Conservation (phyloP, 2,797 vertebrate genomes). For the Neoniphon sammara region DNA sequence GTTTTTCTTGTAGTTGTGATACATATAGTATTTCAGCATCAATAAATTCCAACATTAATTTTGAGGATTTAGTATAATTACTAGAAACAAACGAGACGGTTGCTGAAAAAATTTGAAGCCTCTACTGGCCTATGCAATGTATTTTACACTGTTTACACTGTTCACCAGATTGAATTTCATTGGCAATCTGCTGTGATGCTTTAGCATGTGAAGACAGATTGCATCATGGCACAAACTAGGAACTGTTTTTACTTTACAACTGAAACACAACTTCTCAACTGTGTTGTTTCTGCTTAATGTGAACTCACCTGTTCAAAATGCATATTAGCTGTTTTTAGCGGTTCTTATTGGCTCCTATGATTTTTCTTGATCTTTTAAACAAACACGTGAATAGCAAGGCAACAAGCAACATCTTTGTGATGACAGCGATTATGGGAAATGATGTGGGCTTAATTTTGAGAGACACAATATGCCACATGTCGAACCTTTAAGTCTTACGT, state of each 20-base stretch:
- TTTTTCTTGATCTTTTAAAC: conserved; percentile 13
- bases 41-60: conserved; percentile 45
- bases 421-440: conserved; percentile 16
- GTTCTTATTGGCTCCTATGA: neutral
- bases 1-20: conserved; percentile 27
- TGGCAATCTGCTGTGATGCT: conserved; percentile 11
- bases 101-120: conserved; percentile 3
- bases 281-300: too few species aligned
- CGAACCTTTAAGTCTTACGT: neutral
- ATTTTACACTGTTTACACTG: too few species aligned
- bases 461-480: conserved; percentile 16
- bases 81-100: conserved; percentile 48
- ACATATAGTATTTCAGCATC: conserved; percentile 27
- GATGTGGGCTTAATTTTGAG: conserved; percentile 8
- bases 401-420: conserved; percentile 2
- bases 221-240: conserved; percentile 5
- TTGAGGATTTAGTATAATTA: conserved; percentile 41
- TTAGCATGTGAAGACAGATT: neutral
- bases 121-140: neutral
- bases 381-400: neutral
- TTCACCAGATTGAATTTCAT: neutral
- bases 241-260: conserved; percentile 15
- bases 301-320: too few species aligned
- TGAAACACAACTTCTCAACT: conserved; percentile 1
- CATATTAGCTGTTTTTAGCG: neutral